Base-by-base conservation (phyloP, 64 coral and sea anemone genomes). In the Montipora sp. region DNA sequence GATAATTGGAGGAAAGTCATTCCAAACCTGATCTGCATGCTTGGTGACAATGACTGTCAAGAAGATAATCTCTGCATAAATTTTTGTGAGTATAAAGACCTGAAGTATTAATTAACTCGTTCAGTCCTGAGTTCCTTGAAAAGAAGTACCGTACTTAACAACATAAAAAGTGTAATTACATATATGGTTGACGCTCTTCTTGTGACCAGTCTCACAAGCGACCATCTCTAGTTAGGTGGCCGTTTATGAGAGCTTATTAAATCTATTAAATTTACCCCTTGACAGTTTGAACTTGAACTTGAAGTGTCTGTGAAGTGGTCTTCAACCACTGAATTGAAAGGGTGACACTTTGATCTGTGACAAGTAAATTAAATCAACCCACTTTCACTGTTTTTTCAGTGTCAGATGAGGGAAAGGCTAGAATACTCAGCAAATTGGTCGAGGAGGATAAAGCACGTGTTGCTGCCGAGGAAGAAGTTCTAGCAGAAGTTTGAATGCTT, bases 1-100 rank as follows among this genome's bases (percentile, higher is more conserved):
- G 73, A 44, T 10, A 75, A 75, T 27, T 75, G 73, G 73, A 75
- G 46, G 36, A 75, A 75, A 75, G 73, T 75, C 10, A 44, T 75
- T 75, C 73, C 24, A 75, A 75, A 46, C 45, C 7, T 44, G 5
- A 46, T 75, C 3, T 12, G 5, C 24, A 75, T 75, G 73, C 73
- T 75, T 75, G 73, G 73, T 75, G 73, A 44, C 73, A 2, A 57
- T 57, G 53, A 57, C 2, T 6, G 3, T 7, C 73, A 45, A 3
- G 24, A 75, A 1, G 23, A 44, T 44, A 14, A 7, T 46, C 24
- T 8, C 73, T 45, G 3, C 10, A 8, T 75, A 7, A 75, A 9
- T 75, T 75, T 75, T 11, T 3, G 73, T 75, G 24, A 75, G 73
- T 75, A 45, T 14, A 63, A 63, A 63, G 2, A 16, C 13, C 13